Conservation (phyloP, 2,113 vertebrate species). For the Bubo blakistoni region DNA sequence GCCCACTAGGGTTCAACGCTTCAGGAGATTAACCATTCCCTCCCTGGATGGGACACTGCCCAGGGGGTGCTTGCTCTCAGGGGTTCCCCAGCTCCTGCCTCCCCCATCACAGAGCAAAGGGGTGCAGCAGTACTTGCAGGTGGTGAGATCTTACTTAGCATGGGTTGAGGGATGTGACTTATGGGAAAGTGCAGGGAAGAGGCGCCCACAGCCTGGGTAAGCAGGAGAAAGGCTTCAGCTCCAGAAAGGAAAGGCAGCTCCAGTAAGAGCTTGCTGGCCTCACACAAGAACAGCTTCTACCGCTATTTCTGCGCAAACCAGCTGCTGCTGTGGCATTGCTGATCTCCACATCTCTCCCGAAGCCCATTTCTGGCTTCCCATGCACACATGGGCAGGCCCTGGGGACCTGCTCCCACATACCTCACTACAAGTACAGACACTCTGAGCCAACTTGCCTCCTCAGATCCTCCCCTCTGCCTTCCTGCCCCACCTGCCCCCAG, state of each 20-base stretch:
- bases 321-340: neutral
- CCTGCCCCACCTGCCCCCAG: neutral
- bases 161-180: neutral
- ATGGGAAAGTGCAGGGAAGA: rapidly evolving
- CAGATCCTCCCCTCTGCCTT: neutral
- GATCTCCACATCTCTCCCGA: neutral
- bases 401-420: neutral
- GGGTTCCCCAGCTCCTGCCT: neutral
- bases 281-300: neutral
- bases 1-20: neutral
- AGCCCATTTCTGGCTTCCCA: neutral
- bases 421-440: neutral
- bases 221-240: neutral
- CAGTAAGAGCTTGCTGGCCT: neutral
- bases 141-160: neutral
- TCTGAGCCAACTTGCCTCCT: neutral
- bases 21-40: neutral
- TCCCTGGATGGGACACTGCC: neutral
- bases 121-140: neutral
- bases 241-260: neutral
- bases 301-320: neutral
- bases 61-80: neutral
- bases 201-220: neutral
- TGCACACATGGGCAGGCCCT: rapidly evolving
- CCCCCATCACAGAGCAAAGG: neutral